Evolutionary conservation across 2,797 vertebrate genomes (phyloP).

Genomic region (Leptodactylus fallax): DNA sequence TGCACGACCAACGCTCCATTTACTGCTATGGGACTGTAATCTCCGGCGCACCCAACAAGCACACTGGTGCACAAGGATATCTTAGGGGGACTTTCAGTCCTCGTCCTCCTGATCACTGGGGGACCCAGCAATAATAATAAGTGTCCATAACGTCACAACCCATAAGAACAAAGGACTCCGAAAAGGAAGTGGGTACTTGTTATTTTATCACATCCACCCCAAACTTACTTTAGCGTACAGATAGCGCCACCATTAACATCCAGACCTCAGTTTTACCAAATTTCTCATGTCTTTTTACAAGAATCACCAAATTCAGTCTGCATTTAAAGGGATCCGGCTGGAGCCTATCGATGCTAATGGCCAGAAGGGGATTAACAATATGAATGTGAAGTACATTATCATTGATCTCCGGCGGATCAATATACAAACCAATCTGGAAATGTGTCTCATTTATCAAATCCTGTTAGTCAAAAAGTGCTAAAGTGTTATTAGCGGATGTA

Average conservation of each 20-base stretch:
- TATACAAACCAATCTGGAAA: slow-evolving; percentile 89
- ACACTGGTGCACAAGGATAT: too few relatives aligned
- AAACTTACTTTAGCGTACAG: background rate
- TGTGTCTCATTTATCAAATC: slow-evolving; percentile 90
- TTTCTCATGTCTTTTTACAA: background rate
- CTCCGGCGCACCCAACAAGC: too few relatives aligned
- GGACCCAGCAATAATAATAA: too few relatives aligned
- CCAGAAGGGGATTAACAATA: slow-evolving; percentile 86
- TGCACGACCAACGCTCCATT: too few relatives aligned
- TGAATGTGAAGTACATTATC: slow-evolving; percentile 85
- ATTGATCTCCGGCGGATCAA: slow-evolving; percentile 90
- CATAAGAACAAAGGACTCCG: too few relatives aligned
- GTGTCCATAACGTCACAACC: too few relatives aligned
- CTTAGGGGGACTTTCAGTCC: too few relatives aligned
- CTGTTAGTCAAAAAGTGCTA: slow-evolving; percentile 79
- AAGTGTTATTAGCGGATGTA: slow-evolving; percentile 71
- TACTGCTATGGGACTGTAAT: too few relatives aligned
- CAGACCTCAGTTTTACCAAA: background rate
- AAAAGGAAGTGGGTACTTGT: too few relatives aligned
- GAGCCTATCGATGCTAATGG: slow-evolving; percentile 77
- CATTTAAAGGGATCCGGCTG: slow-evolving; percentile 74
- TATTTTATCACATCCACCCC: too few relatives aligned
- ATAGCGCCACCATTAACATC: too few relatives aligned
- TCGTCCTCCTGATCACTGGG: too few relatives aligned
- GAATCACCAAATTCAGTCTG: slow-evolving; percentile 67